A percentile compares a stretch with the other conserved stretches of the same genome.
phyloP scores from a whole-genome alignment of 1,140 invertebrate genomes.

The Diuraphis noxia region DNA sequence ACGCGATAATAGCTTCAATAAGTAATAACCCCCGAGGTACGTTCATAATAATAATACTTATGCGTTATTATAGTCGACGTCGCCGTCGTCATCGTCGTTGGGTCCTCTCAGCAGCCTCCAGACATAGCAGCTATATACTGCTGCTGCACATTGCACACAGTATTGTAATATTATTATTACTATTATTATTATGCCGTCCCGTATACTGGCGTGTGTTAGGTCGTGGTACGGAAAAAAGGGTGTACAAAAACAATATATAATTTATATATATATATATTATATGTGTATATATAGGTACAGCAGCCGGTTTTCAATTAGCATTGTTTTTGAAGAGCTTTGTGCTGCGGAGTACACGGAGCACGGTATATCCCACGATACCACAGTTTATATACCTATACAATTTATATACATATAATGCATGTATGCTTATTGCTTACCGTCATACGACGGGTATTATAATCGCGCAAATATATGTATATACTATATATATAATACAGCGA shows the following conservation, averaged over 20 bases:
- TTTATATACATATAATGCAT: background rate
- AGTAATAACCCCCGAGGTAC: background rate
- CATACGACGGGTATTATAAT: background rate
- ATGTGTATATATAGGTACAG: background rate
- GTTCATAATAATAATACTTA: background rate
- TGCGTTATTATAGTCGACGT: background rate
- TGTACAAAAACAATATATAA: background rate
- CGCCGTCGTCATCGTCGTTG: background rate
- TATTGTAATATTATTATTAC: background rate
- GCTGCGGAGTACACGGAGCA: background rate
- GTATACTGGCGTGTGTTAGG: background rate
- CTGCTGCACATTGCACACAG: background rate
- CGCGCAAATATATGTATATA: background rate
- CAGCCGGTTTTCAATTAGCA: constrained; percentile 34
- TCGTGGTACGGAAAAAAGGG: background rate
- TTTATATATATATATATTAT: background rate
- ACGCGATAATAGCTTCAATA: background rate
- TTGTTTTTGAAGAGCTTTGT: constrained; percentile 28
- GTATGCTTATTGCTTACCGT: background rate
- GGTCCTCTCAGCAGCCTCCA: background rate
- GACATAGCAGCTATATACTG: too few species aligned
- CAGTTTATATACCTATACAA: background rate
- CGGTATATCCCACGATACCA: constrained; percentile 16
- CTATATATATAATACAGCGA: background rate
- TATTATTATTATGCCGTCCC: background rate